Conservation (phyloP, 2,888 invertebrate species). For the Macaria liturata region DNA sequence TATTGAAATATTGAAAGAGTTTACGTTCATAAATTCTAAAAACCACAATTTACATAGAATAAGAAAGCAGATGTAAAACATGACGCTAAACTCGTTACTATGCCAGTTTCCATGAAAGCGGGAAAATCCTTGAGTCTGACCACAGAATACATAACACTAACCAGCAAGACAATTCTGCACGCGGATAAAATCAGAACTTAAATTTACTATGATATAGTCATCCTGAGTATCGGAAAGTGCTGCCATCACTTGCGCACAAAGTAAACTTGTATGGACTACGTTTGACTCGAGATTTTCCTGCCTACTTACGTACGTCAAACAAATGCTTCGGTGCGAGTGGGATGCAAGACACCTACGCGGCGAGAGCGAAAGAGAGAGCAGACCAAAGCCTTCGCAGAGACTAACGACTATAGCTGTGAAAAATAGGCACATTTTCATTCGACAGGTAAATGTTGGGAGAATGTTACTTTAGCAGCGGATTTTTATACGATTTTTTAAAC, state of each 20-base stretch:
- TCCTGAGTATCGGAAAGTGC: too few relatives aligned
- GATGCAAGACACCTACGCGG: conserved; percentile 40
- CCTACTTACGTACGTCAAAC: conserved; percentile 48
- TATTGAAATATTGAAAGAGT: too few relatives aligned
- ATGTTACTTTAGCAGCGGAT: background rate
- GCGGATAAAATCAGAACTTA: too few relatives aligned
- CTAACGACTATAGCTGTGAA: conserved; percentile 27
- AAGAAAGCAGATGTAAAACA: conserved; percentile 6
- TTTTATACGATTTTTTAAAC: background rate
- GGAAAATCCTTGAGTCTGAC: conserved; percentile 47
- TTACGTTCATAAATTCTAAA: background rate
- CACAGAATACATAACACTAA: conserved; percentile 5
- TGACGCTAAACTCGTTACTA: conserved; percentile 22
- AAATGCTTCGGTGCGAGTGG: conserved; percentile 51
- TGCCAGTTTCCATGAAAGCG: conserved; percentile 37
- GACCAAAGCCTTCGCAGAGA: conserved; percentile 54
- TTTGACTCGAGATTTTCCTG: conserved; percentile 54
- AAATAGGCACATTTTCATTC: conserved; percentile 12
- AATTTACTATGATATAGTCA: too few relatives aligned
- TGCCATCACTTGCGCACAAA: too few relatives aligned
- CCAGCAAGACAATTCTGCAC: background rate
- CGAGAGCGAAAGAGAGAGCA: conserved; percentile 44
- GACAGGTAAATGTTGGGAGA: conserved; percentile 11
- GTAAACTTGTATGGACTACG: background rate
- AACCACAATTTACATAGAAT: conserved; percentile 1